Percentiles rank a stretch among this genome's conserved stretches.
Evolutionary conservation across 2,797 vertebrate genomes (phyloP).

Genomic region (Apogon hyalosoma): DNA sequence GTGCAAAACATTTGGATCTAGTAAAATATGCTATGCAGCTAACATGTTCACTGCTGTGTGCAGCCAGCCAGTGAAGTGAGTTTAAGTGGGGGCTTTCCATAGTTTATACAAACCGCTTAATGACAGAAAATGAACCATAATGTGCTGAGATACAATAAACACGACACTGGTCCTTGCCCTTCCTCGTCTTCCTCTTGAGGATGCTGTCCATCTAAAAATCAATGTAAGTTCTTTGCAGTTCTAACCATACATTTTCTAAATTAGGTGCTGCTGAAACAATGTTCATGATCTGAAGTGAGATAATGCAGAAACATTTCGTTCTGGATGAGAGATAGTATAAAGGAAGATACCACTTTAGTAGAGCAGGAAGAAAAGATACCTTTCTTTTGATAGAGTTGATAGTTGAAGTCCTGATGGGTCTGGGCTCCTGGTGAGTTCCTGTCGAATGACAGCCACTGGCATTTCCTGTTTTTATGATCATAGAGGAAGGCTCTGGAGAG

Average conservation of each 20-base stretch:
- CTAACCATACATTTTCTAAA: no score
- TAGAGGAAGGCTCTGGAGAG: slow-evolving; percentile 94
- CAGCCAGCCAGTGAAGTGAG: slow-evolving; percentile 27
- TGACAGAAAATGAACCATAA: slow-evolving; percentile 74
- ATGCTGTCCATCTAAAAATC: slow-evolving; percentile 1
- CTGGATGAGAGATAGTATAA: not conserved
- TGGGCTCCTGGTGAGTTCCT: slow-evolving; percentile 89
- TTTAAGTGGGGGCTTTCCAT: slow-evolving; percentile 44
- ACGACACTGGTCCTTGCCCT: slow-evolving; percentile 55
- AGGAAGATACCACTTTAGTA: not conserved
- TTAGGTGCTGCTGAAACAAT: not conserved
- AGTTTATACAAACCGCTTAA: slow-evolving; percentile 68
- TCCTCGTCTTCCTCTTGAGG: slow-evolving; percentile 32
- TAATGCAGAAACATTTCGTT: not conserved
- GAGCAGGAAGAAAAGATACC: slow-evolving; percentile 68
- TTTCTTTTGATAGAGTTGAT: slow-evolving; percentile 98
- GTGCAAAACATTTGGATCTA: slow-evolving; percentile 50
- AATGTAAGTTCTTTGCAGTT: not conserved
- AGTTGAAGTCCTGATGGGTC: slow-evolving; percentile 88
- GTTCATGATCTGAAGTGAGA: not conserved
- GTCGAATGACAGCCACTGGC: slow-evolving; percentile 96
- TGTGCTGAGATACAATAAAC: slow-evolving; percentile 71
- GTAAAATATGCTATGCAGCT: slow-evolving; percentile 30
- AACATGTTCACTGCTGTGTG: slow-evolving; percentile 38
- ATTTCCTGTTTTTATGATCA: slow-evolving; percentile 94